Base-by-base conservation (phyloP, 2,888 invertebrate genomes). In the Agriopis aurantiaria region DNA sequence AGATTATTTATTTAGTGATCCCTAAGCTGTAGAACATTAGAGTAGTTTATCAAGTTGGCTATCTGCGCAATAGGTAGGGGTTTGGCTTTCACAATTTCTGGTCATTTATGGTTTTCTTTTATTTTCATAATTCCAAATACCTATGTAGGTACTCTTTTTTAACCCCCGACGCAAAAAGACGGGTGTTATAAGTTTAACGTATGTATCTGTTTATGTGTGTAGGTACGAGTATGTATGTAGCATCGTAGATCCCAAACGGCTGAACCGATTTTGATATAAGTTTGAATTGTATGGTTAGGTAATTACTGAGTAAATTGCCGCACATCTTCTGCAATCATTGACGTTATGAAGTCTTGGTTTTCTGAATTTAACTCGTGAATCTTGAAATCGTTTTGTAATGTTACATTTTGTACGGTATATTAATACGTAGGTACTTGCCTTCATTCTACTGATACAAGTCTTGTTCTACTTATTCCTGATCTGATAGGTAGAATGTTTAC, bases 291-390 rank as follows among this genome's bases (percentile, higher is more conserved):
- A 23, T 14, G 17, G 43, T 12, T 49, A 48, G 17, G 10, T 52
- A 55, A 17, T 33, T 58, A 48, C 33, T 48, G 5, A 48, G 33
- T 58, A 46, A 48, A 58, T 46, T 48, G 46, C 46, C 58, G 46
- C 46, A 58, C 46, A 33, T 46, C 12, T 45, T 23, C 23, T 58
- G 23, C 46, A 58, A 58, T 58, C 17, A 17, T 46, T n/a, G 14
- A 33, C 33, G 33, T 58, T 58, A 58, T 33, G 45, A 46, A 23
- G 23, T 9, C n/a, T 11, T n/a, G 8, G 46, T 23, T 58, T 58
- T 33, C 11, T 58, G 8, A 33, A 1, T 57, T 14, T 8, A 10
- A 23, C 9, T 23, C 17, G 23, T 8, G 6, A 33, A 9, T 23
- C 33, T 9, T 58, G 23, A 23, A 7, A 11, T 17, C 6, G 4